Evolutionary conservation across 2,113 vertebrate species (phyloP).

Genomic region (Antechinus flavipes): DNA sequence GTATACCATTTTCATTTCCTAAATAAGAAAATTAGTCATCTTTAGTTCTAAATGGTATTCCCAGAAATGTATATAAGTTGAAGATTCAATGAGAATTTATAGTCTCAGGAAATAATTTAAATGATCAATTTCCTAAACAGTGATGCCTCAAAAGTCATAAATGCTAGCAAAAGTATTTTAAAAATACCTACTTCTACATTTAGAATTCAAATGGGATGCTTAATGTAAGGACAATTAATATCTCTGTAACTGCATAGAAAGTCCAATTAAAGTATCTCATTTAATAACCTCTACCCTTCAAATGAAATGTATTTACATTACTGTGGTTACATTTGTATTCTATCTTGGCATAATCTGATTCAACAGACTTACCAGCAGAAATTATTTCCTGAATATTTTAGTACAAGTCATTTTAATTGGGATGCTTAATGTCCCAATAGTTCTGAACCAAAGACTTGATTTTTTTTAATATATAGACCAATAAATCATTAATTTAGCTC

Average conservation of each 20-base stretch:
- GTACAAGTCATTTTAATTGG: neutral
- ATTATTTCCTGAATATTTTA: neutral
- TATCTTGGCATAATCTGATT: neutral
- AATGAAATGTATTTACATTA: neutral
- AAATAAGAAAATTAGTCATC: neutral
- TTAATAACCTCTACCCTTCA: neutral
- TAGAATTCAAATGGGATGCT: neutral
- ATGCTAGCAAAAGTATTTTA: neutral
- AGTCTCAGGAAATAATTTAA: neutral
- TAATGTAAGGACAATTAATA: neutral
- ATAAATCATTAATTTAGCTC: neutral
- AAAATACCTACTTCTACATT: neutral
- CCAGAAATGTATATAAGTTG: constrained; percentile 16
- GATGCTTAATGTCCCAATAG: neutral
- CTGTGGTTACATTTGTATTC: neutral
- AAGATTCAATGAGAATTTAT: constrained; percentile 23
- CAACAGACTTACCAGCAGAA: neutral
- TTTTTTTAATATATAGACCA: neutral
- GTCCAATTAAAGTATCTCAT: neutral
- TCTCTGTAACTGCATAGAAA: neutral
- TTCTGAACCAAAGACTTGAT: neutral
- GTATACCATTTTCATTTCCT: neutral
- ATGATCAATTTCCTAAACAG: constrained; percentile 11
- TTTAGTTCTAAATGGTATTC: constrained; percentile 11
- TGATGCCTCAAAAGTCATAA: neutral